Evolutionary conservation across 2,797 vertebrate genomes (phyloP).

Genomic region (Lophotriccus pileatus): DNA sequence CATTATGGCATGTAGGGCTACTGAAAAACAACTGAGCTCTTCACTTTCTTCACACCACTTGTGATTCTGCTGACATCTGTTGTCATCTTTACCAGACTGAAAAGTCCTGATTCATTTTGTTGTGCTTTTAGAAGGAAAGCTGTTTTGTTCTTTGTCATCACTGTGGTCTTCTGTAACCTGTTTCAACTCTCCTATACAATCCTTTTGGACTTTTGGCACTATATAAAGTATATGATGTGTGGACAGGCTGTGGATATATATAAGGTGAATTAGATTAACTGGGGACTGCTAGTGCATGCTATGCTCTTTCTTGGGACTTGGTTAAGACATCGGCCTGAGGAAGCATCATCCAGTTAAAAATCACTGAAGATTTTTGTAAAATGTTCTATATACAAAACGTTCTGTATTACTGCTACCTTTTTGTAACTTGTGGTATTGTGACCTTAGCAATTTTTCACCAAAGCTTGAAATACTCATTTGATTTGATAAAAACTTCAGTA

Average conservation of each 20-base stretch:
- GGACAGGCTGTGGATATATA: neutral
- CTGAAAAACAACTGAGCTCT: neutral
- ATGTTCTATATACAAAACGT: neutral
- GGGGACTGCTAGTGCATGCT: neutral
- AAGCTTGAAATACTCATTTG: neutral
- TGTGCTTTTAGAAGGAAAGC: neutral
- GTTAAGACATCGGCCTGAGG: neutral
- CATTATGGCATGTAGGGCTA: neutral
- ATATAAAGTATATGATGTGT: neutral
- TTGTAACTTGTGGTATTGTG: neutral
- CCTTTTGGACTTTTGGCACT: neutral
- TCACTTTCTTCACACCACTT: neutral
- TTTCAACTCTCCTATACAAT: neutral
- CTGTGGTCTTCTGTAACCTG: neutral
- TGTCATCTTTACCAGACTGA: neutral
- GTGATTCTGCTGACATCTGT: neutral
- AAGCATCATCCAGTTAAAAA: neutral
- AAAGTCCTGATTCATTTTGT: neutral
- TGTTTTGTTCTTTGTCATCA: rapidly evolving
- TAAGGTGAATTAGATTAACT: neutral
- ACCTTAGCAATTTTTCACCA: neutral
- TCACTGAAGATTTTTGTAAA: neutral
- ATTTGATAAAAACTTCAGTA: neutral
- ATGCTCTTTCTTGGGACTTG: neutral
- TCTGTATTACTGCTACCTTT: neutral